Evolutionary conservation across 2,888 invertebrate genomes (phyloP).

Genomic region (Capitulum mitella): DNA sequence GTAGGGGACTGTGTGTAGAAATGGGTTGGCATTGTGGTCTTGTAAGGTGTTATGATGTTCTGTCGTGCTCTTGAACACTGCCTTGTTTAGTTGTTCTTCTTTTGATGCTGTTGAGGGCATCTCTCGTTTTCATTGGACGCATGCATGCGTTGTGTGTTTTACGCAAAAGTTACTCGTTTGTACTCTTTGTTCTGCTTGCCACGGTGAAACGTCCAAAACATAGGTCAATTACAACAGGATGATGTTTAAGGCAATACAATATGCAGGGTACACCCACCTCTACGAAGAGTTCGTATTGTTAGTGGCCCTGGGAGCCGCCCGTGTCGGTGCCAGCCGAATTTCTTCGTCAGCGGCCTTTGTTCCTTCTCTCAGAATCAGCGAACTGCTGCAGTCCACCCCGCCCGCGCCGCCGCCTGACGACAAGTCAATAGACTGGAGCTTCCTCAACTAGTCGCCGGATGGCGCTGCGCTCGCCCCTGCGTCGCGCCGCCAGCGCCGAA

Average conservation of each 20-base stretch:
- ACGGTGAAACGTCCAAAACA: neutral
- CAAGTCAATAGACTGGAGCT: constrained; percentile 20
- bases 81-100: too few species aligned
- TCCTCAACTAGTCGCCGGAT: constrained; percentile 27
- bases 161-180: neutral
- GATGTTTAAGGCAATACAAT: too few species aligned
- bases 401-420: constrained; percentile 21
- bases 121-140: too few species aligned
- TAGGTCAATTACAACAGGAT: neutral
- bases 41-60: too few species aligned
- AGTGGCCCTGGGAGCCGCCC: neutral
- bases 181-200: neutral
- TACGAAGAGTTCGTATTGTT: neutral
- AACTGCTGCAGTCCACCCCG: neutral
- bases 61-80: too few species aligned
- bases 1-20: neutral
- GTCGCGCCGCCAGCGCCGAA: too few species aligned
- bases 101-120: too few species aligned
- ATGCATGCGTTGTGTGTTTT: too few species aligned
- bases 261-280: neutral
- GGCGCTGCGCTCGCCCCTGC: constrained; percentile 26
- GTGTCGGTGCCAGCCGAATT: neutral
- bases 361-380: neutral
- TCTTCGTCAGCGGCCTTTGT: too few species aligned
- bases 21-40: too few species aligned